These are phyloP conservation scores for Phymatocera aterrima DNA, from an alignment of 2,888 invertebrate genomes.

Conservation along the genomic window DNA sequence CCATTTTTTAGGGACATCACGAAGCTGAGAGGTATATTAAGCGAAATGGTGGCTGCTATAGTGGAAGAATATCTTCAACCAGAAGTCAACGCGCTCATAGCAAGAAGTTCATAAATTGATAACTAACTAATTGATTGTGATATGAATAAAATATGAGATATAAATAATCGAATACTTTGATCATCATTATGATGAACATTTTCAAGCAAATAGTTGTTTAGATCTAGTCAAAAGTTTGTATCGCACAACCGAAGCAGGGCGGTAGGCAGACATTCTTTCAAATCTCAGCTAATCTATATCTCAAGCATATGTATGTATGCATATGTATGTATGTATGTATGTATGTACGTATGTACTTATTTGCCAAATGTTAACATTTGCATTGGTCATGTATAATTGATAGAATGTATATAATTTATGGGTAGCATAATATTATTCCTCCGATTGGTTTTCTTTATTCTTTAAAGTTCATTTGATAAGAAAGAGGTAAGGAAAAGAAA, in stretches of 20 bases:
- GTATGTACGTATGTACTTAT: background rate
- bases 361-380: conserved; percentile 26
- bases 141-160: conserved; percentile 13
- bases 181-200: too few species aligned
- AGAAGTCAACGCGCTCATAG: conserved; percentile 80
- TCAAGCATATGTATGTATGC: background rate
- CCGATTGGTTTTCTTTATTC: background rate
- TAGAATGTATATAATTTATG: background rate
- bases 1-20: conserved; percentile 81
- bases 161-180: conserved; percentile 7
- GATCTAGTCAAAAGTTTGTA: conserved; percentile 31
- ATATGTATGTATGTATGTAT: conserved; percentile 3
- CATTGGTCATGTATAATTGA: background rate
- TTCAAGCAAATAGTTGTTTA: conserved; percentile 28
- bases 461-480: background rate
- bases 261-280: background rate
- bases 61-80: conserved; percentile 90
- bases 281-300: background rate
- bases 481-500: too few species aligned
- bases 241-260: background rate
- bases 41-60: conserved; percentile 86
- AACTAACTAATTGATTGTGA: background rate
- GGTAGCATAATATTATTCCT: background rate
- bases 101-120: conserved; percentile 64
- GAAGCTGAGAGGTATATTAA: conserved; percentile 79